Evolutionary conservation across 2,888 invertebrate species (phyloP), one percentile per base, ranked within the genome.

Genomic region (Antheraea assamensis): DNA sequence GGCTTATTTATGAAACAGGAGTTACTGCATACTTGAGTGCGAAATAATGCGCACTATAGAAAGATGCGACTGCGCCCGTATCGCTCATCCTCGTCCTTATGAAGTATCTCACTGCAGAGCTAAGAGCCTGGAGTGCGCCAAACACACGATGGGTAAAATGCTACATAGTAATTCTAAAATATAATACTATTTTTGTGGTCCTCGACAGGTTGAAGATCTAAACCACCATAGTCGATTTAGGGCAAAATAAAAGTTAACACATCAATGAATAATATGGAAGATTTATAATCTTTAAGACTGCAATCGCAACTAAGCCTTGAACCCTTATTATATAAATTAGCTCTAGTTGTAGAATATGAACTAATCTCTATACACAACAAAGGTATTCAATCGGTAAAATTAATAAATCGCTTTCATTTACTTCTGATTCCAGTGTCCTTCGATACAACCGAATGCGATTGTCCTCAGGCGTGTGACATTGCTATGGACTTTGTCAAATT

Each of bases 1-100:
- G 17, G 2, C 52, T n/a, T 27, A 21, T 52, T 47, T 35, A 17
- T 73, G 42, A 77, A 77, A 71, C 79, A 91, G 89, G 77, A 77
- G 74, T n/a, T 89, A 90, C 75, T 92, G 92, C 74, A 55, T 84
- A 0, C 71, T 90, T 71, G 92, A 93, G 75, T 89, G 90, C 47
- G 88, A 88, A 75, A 86, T 91, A 70, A 76, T 73, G 0, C 76
- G 79, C 0, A 83, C 85, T 0, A 52, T 87, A 35, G 47, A 74
- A 3, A 77, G 71, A 3, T 93, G 93, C 75, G 76, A 84, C 2
- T 93, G 93, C 74, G 75, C 87, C 1, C 80, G 85, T 24, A 73
- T 79, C 1, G 77, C 81, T 0, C 88, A 90, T 58, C 91, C 91
- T 0, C 78, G 74, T 0, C 82, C 84, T 0, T 76, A 74, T 0